These are phyloP conservation scores for Apis dorsata DNA, from an alignment of 1,140 invertebrate species.

Conservation along the genomic window DNA sequence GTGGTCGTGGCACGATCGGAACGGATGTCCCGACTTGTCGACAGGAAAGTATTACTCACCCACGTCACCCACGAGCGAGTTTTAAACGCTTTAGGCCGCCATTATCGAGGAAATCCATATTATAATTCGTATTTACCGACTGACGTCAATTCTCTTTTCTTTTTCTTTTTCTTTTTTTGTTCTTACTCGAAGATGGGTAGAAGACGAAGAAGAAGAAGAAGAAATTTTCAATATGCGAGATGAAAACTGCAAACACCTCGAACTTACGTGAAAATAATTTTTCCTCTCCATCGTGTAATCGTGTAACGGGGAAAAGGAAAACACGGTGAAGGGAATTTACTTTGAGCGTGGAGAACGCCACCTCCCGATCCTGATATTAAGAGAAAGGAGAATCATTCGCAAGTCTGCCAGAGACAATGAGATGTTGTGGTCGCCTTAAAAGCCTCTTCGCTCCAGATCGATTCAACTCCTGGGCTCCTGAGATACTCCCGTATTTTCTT, in stretches of 20 bases:
- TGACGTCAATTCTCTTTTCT: not conserved
- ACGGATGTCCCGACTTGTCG: constrained; percentile 49
- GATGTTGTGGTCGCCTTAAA: constrained; percentile 73
- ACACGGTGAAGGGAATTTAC: not conserved
- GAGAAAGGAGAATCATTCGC: constrained; percentile 44
- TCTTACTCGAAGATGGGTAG: too few species aligned
- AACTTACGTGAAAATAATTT: not conserved
- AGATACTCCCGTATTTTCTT: constrained; percentile 74
- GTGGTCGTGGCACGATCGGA: constrained; percentile 33
- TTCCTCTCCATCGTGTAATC: not conserved
- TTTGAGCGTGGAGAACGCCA: not conserved
- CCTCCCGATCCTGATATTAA: not conserved
- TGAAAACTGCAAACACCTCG: not conserved
- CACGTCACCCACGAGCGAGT: constrained; percentile 18
- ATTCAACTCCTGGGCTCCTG: constrained; percentile 64
- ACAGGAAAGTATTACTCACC: constrained; percentile 46
- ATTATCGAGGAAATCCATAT: not conserved
- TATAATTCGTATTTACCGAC: not conserved
- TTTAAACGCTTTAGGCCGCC: too few species aligned
- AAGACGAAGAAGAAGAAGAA: not conserved
- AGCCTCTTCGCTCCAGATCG: constrained; percentile 72
- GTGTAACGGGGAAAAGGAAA: not conserved
- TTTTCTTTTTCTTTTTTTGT: too few species aligned
- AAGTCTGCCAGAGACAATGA: constrained; percentile 58
- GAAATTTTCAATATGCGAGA: not conserved